These are phyloP conservation scores for Sialia sialis DNA, from an alignment of 2,113 vertebrate genomes.

Conservation along the genomic window DNA sequence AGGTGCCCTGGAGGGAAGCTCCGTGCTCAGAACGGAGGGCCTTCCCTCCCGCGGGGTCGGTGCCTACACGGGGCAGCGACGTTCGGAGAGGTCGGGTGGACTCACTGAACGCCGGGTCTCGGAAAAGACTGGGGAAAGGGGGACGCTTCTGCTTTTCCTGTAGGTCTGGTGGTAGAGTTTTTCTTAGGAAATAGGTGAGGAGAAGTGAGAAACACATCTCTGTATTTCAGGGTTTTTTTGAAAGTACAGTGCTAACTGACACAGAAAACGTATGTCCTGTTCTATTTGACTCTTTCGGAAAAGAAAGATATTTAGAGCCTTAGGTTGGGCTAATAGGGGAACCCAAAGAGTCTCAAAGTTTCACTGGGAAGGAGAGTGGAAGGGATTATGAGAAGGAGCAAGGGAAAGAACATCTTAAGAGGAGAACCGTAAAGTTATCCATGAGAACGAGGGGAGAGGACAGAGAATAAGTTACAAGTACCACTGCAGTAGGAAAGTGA, in stretches of 20 bases:
- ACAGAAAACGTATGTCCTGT: neutral
- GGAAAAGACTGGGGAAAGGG: fast-evolving
- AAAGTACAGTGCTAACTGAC: neutral
- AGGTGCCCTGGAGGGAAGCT: neutral
- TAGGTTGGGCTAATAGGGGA: fast-evolving
- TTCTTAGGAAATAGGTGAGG: fast-evolving
- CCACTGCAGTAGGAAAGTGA: neutral
- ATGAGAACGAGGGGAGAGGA: neutral
- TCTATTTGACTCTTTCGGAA: neutral
- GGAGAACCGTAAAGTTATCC: fast-evolving
- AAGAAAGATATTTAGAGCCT: neutral
- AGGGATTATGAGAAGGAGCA: neutral
- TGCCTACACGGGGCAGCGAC: fast-evolving
- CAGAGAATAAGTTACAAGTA: neutral
- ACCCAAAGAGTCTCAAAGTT: neutral
- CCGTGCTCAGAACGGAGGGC: fast-evolving
- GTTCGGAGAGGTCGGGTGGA: fast-evolving
- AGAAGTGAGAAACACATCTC: fast-evolving
- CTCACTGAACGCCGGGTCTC: neutral
- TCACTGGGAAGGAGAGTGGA: neutral
- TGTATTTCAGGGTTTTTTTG: neutral
- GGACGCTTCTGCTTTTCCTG: neutral
- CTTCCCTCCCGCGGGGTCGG: fast-evolving
- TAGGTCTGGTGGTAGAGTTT: no score
- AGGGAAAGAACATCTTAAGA: neutral